Evolutionary conservation across 2,113 vertebrate species (phyloP), one percentile per base, ranked within the genome.

Genomic region (Leuciscus idus): DNA sequence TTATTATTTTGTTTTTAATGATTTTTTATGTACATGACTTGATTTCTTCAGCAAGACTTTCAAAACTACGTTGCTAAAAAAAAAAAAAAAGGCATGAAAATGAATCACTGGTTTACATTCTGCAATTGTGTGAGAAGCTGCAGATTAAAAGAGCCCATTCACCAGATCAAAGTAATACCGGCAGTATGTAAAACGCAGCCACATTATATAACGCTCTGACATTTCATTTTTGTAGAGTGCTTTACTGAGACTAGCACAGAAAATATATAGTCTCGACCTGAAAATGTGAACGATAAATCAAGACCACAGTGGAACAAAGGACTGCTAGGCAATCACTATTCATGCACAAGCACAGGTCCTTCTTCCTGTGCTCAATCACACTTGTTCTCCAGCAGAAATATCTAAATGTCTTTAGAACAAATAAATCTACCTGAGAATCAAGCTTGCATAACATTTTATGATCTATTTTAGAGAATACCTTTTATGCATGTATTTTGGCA

Each of bases 221-320:
- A 81, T 81, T 81, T 81, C 15, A 81, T 46, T 81, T 81, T 81
- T 64, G 57, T 7, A 46, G 6, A 62, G 39, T 46, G 79, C 55
- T 36, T 36, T 13, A 6, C 39, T 64, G 59, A 48, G 79, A 81
- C 59, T 26, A 30, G 57, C 59, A 64, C 13, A 81, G 59, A 81
- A 81, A 64, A 64, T 28, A 64, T 30, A 17, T 81, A 46, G 8
- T 28, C 59, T 81, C 64, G 59, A 48, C 39, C 15, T 48, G 52
- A 30, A 59, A 73, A 81, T 17, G 48, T n/a, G 55, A 46, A 39
- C 10, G 19, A 59, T 80, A 3, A 28, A 81, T 84, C 76, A 81
- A 19, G 23, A 81, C n/a, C 36, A 55, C 52, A 59, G 43, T 36
- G 59, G 48, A 64, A 48, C 57, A 26, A 62, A 43, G 33, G 39